Conservation (phyloP, 2,113 vertebrate genomes). For the Archilochus colubris region DNA sequence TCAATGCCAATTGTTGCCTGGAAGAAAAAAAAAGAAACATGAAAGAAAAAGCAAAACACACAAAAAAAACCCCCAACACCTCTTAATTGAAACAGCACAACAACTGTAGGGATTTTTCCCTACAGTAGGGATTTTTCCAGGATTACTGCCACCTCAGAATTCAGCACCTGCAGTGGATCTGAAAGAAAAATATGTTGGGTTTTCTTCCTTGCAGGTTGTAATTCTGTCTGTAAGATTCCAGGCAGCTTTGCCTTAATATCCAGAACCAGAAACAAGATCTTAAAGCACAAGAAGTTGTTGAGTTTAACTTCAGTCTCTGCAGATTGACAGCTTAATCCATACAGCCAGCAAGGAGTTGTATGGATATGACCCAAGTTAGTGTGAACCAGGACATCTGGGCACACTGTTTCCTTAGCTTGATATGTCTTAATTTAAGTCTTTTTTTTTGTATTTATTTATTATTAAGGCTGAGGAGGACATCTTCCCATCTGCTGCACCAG, state of each 20-base stretch:
- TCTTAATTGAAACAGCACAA: not conserved
- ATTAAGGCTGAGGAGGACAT: not conserved
- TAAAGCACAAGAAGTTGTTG: not conserved
- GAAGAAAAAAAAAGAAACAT: slow-evolving; percentile 32
- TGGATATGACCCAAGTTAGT: rapidly evolving
- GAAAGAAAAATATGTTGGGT: not conserved
- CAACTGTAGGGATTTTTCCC: not conserved
- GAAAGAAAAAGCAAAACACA: not conserved
- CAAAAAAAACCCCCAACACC: not conserved
- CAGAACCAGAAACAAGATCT: not conserved
- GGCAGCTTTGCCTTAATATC: not conserved
- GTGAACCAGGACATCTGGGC: not conserved
- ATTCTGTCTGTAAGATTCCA: not conserved
- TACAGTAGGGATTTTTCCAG: not conserved
- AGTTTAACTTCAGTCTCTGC: not conserved
- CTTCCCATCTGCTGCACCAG: not conserved
- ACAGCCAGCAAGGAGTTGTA: not conserved
- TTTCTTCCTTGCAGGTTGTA: not conserved
- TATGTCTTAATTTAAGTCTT: not conserved
- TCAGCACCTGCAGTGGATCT: not conserved
- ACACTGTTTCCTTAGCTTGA: not conserved
- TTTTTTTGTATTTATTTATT: not conserved
- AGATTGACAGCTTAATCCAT: not conserved
- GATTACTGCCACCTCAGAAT: not conserved
- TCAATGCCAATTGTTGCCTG: slow-evolving; percentile 99